Evolutionary conservation across 2,113 vertebrate species (phyloP).

Genomic region (Gavia stellata): DNA sequence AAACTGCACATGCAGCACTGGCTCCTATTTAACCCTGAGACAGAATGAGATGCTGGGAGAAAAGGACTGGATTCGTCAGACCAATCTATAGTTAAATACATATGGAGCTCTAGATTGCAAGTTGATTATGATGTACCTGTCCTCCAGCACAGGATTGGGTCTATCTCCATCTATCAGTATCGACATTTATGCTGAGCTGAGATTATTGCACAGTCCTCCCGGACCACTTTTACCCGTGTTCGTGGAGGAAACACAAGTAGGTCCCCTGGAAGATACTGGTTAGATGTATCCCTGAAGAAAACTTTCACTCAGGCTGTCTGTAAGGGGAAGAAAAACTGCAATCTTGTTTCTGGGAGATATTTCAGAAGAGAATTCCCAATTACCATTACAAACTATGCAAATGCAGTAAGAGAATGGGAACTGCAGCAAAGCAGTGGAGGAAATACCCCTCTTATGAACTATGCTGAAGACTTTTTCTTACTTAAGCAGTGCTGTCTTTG

Average conservation of each 20-base stretch:
- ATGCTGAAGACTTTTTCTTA: fast-evolving
- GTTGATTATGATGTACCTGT: too few relatives aligned
- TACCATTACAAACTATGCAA: too few relatives aligned
- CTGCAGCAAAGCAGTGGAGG: background rate
- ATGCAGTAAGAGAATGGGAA: background rate
- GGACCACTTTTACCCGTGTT: background rate
- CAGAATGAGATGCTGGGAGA: background rate
- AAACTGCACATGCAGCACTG: background rate
- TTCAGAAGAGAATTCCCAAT: background rate
- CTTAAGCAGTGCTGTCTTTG: background rate
- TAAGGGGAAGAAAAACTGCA: background rate
- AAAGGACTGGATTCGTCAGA: background rate
- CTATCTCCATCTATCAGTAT: background rate
- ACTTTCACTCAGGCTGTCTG: background rate
- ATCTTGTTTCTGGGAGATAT: background rate
- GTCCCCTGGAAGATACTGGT: background rate
- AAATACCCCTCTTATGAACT: background rate
- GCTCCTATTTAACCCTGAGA: background rate
- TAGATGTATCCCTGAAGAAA: background rate
- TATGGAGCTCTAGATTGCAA: background rate
- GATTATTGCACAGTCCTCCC: background rate
- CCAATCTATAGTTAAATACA: background rate
- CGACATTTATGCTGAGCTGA: background rate
- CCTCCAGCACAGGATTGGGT: background rate
- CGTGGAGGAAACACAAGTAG: background rate